These are phyloP conservation scores for Noturus placidus DNA, from an alignment of 2,113 vertebrate species.

Conservation along the genomic window DNA sequence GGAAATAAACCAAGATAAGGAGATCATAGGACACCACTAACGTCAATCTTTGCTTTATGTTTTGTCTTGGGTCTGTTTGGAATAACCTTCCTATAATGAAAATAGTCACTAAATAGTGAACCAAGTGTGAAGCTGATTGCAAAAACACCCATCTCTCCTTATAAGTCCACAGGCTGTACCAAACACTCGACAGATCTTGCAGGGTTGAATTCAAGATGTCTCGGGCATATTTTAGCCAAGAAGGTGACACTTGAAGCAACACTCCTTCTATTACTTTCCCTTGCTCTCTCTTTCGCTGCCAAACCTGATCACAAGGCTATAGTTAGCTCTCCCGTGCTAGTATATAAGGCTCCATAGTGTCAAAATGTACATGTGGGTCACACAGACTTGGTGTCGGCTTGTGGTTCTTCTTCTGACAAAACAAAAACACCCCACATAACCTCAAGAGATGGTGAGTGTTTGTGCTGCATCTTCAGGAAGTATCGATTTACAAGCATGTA, in stretches of 20 bases:
- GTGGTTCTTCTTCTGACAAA: slow-evolving; percentile 69
- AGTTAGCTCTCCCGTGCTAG: slow-evolving; percentile 69
- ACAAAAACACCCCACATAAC: slow-evolving; percentile 64
- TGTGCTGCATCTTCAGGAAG: neutral
- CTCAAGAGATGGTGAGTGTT: slow-evolving; percentile 77
- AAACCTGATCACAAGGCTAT: slow-evolving; percentile 76
- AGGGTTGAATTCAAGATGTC: slow-evolving; percentile 73
- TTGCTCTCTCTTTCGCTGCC: slow-evolving; percentile 69
- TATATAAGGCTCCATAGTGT: slow-evolving; percentile 73
- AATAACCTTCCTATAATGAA: neutral
- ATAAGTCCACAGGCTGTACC: slow-evolving; percentile 68
- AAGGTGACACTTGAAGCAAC: slow-evolving; percentile 61
- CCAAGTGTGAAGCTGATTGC: slow-evolving; percentile 36
- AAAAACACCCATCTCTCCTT: slow-evolving; percentile 60
- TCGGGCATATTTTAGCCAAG: slow-evolving; percentile 69
- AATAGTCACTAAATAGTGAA: slow-evolving; percentile 42
- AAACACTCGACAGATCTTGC: slow-evolving; percentile 62
- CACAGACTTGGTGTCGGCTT: slow-evolving; percentile 71
- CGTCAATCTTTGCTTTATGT: neutral
- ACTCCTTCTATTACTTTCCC: slow-evolving; percentile 68
- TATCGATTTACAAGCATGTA: neutral
- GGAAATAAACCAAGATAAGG: neutral
- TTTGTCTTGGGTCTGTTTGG: neutral
- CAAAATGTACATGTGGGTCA: slow-evolving; percentile 70
- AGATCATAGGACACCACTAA: neutral